Conservation (phyloP, 2,113 vertebrate genomes). For the Dicaeum eximium region DNA sequence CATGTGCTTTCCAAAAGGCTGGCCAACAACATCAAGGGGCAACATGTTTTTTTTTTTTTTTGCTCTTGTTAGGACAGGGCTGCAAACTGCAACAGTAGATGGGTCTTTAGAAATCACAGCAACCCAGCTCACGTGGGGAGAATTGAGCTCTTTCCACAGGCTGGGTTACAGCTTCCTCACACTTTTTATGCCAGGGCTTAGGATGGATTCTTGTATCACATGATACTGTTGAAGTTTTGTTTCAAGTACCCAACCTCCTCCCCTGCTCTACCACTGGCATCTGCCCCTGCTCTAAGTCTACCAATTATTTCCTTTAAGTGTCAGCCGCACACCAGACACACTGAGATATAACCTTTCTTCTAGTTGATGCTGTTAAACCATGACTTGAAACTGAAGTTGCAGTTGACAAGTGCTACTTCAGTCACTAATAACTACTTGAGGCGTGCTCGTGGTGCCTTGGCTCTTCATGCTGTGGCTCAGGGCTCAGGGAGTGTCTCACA, state of each 20-base stretch:
- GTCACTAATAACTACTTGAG: conserved; percentile 77
- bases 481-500: conserved; percentile 69
- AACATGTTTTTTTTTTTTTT: background rate
- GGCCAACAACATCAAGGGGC: background rate
- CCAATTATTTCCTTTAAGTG: conserved; percentile 77
- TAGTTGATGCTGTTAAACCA: conserved; percentile 72
- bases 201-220: background rate
- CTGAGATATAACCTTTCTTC: conserved; percentile 71
- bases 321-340: conserved; percentile 61
- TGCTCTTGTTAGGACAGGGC: background rate
- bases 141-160: background rate
- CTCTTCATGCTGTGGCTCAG: conserved; percentile 67
- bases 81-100: background rate
- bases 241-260: background rate
- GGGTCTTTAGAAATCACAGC: background rate
- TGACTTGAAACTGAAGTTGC: conserved; percentile 72
- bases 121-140: background rate
- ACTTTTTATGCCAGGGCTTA: background rate
- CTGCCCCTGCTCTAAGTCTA: conserved; percentile 59
- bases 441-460: conserved; percentile 59
- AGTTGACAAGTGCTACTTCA: conserved; percentile 71
- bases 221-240: background rate
- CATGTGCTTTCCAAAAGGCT: background rate
- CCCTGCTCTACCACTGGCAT: conserved; percentile 19
- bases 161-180: background rate